Percentiles rank a stretch among this genome's conserved stretches.
Conservation (phyloP, 2,888 invertebrate genomes). For the Drosophila cognata region DNA sequence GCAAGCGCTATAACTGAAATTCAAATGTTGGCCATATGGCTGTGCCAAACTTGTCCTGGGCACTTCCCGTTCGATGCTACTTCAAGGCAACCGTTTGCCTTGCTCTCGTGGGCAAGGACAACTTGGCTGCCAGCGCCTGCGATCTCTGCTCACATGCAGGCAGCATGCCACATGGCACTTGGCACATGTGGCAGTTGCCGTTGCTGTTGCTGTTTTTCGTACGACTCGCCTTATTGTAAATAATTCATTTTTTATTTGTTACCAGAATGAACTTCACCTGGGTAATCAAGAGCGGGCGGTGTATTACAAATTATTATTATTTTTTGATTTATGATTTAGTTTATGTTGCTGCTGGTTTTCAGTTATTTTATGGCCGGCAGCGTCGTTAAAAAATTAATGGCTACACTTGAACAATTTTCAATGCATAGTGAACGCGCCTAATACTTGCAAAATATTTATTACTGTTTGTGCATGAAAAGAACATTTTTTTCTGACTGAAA, state of each 20-base stretch:
- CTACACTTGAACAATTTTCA: slow-evolving; percentile 1
- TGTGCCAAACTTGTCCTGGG: slow-evolving; percentile 43
- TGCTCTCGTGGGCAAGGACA: slow-evolving; percentile 19
- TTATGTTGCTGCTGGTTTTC: slow-evolving; percentile 16
- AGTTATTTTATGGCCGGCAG: slow-evolving; percentile 36
- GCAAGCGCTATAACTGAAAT: slow-evolving; percentile 40
- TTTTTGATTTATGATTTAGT: slow-evolving; percentile 54
- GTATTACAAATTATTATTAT: slow-evolving; percentile 49
- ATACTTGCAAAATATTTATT: slow-evolving; percentile 2
- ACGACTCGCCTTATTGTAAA: slow-evolving; percentile 35
- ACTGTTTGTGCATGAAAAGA: not conserved
- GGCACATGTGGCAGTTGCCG: slow-evolving; percentile 18
- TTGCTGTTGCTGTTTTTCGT: slow-evolving; percentile 16
- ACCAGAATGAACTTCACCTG: slow-evolving; percentile 54
- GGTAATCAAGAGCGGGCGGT: slow-evolving; percentile 34
- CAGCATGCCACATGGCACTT: slow-evolving; percentile 15
- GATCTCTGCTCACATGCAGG: slow-evolving; percentile 25
- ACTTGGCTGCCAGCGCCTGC: slow-evolving; percentile 14
- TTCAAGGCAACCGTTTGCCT: slow-evolving; percentile 13
- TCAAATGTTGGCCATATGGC: slow-evolving; percentile 57
- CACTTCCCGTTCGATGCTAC: slow-evolving; percentile 29
- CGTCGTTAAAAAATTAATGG: slow-evolving; percentile 45
- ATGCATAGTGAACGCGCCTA: not conserved
- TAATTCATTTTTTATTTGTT: slow-evolving; percentile 60
- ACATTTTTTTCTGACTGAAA: not conserved